Conservation (phyloP, 2,797 vertebrate species). For the Ispidina lecontei region DNA sequence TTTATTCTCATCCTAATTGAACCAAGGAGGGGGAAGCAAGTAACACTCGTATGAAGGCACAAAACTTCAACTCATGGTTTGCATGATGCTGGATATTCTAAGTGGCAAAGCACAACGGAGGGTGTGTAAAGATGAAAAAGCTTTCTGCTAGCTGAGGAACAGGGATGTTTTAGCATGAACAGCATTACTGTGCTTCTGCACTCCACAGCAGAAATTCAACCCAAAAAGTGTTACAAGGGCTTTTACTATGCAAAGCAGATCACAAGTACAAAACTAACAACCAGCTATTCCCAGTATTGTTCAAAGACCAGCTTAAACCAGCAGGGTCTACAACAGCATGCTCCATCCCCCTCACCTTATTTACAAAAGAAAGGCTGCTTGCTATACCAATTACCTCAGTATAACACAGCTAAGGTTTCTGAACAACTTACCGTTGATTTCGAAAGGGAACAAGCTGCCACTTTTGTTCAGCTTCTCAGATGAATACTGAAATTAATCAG, state of each 20-base stretch:
- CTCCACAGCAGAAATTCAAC: not conserved
- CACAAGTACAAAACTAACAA: constrained; percentile 73
- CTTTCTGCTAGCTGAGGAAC: not conserved
- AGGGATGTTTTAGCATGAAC: not conserved
- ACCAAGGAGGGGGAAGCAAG: not conserved
- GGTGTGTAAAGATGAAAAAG: not conserved
- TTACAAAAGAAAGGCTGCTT: constrained; percentile 74
- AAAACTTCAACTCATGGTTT: not conserved
- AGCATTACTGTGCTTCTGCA: not conserved
- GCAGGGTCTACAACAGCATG: constrained; percentile 59
- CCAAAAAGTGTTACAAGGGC: constrained; percentile 2
- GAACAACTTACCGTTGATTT: constrained; percentile 79
- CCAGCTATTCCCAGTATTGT: constrained; percentile 71
- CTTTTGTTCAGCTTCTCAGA: constrained; percentile 76
- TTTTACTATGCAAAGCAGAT: constrained; percentile 76
- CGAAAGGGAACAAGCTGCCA: constrained; percentile 76
- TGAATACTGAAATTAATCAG: constrained; percentile 78
- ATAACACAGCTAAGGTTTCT: constrained; percentile 30
- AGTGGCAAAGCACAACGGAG: not conserved
- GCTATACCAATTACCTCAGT: constrained; percentile 67
- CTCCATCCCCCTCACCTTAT: constrained; percentile 68
- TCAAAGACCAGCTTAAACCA: constrained; percentile 70
- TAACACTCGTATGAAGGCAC: not conserved
- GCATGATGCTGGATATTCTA: not conserved
- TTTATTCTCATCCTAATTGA: not conserved